Conservation (phyloP, 2,797 vertebrate genomes). For the Enteromius treurensis region DNA sequence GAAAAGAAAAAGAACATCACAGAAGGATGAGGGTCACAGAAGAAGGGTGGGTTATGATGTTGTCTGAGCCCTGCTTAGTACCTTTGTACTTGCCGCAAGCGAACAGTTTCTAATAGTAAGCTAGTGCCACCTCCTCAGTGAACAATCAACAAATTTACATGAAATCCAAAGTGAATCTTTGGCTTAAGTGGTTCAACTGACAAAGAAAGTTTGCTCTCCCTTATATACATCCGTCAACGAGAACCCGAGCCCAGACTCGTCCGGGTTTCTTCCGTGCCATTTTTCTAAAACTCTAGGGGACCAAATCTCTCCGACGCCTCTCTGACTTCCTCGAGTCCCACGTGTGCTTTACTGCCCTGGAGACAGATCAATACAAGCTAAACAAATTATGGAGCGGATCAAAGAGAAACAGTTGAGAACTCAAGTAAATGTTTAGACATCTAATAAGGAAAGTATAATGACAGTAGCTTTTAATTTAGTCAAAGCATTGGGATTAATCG, state of each 20-base stretch:
- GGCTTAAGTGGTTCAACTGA: too few relatives aligned
- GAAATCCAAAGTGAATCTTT: too few relatives aligned
- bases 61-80: background rate
- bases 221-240: background rate
- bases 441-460: background rate
- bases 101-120: background rate
- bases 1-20: constrained; percentile 37
- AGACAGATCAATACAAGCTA: background rate
- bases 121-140: background rate
- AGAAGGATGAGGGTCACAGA: constrained; percentile 16
- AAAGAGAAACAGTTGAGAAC: background rate
- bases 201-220: background rate
- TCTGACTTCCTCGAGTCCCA: constrained; percentile 42
- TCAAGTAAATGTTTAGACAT: constrained; percentile 6
- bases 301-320: constrained; percentile 64
- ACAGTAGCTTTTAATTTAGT: constrained; percentile 13
- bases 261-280: background rate
- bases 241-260: background rate
- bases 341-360: constrained; percentile 16
- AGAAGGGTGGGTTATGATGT: background rate
- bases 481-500: background rate
- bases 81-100: background rate
- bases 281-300: constrained; percentile 61
- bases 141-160: too few relatives aligned
- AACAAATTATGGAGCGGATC: constrained; percentile 7